phyloP scores from a whole-genome alignment of 2,797 vertebrate species.

The Chelon labrosus region DNA sequence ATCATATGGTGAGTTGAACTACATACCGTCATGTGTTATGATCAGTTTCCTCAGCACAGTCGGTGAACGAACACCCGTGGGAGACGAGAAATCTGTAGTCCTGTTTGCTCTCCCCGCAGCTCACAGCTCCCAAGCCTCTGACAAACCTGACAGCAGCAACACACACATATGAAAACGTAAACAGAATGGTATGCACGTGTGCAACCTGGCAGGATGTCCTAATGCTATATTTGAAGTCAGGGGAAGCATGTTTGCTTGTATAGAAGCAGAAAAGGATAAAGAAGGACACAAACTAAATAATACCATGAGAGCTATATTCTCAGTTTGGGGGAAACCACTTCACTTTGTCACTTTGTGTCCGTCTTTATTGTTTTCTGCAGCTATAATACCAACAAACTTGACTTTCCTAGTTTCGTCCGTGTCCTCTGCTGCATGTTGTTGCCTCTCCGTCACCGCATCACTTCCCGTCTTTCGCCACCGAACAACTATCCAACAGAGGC shows the following conservation, averaged over 20 bases:
- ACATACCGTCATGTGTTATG: not conserved
- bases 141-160: constrained; percentile 9
- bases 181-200: not conserved
- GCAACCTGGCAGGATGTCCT: constrained; percentile 4
- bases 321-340: too few relatives aligned
- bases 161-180: constrained; percentile 3
- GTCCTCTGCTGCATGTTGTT: too few relatives aligned
- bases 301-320: too few relatives aligned
- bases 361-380: too few relatives aligned
- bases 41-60: not conserved
- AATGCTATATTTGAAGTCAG: not conserved
- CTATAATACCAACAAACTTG: too few relatives aligned
- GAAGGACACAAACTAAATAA: too few relatives aligned
- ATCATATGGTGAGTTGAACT: constrained; percentile 4
- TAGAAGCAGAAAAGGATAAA: too few relatives aligned
- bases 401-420: too few relatives aligned
- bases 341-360: too few relatives aligned
- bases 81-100: constrained; percentile 10
- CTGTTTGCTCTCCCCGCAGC: not conserved
- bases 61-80: not conserved
- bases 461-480: too few relatives aligned
- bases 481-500: too few relatives aligned
- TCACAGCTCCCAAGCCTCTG: constrained; percentile 1
- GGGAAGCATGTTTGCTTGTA: not conserved
- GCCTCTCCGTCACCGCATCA: too few relatives aligned